phyloP scores from a whole-genome alignment of 1,140 invertebrate species.

The Cyclargus thomasi region DNA sequence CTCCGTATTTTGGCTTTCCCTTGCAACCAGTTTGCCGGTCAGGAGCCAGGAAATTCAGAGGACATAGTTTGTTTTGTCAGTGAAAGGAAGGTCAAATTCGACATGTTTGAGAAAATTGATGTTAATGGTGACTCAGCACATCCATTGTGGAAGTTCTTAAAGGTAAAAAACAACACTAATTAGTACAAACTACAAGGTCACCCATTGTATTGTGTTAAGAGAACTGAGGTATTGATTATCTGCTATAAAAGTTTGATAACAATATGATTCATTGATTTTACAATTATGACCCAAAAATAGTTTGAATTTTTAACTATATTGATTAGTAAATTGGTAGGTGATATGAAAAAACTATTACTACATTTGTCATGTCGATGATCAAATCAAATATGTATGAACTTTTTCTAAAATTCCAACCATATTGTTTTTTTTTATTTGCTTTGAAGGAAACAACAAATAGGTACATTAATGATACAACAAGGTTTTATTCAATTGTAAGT shows the following conservation, averaged over 20 bases:
- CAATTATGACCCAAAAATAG: neutral
- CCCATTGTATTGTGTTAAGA: neutral
- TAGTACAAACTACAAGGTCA: neutral
- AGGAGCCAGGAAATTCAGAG: constrained; percentile 85
- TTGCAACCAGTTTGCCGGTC: constrained; percentile 93
- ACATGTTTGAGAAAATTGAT: constrained; percentile 84
- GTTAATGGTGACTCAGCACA: constrained; percentile 92
- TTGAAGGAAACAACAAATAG: no score
- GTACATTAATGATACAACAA: no score
- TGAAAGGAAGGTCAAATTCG: constrained; percentile 87
- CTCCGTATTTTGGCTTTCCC: constrained; percentile 92
- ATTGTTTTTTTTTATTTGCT: neutral
- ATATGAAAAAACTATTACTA: neutral
- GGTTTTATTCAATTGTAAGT: neutral
- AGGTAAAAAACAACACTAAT: constrained; percentile 61
- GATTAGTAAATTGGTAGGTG: neutral
- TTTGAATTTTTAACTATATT: neutral
- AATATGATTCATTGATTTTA: neutral
- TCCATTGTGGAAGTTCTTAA: constrained; percentile 93
- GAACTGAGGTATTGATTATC: neutral
- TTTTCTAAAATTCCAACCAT: neutral
- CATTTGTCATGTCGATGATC: no score
- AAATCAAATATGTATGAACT: no score
- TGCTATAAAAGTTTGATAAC: neutral
- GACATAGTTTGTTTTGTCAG: constrained; percentile 86